A percentile compares a stretch with the other conserved stretches of the same genome.
Conservation (phyloP, 2,113 vertebrate species). For the Tamias sibiricus region DNA sequence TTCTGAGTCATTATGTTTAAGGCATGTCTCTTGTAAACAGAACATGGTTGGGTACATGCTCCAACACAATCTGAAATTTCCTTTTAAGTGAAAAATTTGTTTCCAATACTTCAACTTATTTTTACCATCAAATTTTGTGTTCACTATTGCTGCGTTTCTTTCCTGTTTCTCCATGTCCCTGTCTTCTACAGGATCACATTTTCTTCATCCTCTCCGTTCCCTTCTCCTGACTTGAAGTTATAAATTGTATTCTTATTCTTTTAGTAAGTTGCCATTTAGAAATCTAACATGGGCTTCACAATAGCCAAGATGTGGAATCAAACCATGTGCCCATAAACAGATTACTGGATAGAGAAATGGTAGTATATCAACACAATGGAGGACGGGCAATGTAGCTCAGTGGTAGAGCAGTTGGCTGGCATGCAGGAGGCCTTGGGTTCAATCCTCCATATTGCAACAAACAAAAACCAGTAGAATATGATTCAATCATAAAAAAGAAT, state of each 20-base stretch:
- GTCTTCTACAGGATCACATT: neutral
- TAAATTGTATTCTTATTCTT: constrained; percentile 5
- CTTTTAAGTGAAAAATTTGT: neutral
- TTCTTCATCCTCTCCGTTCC: constrained; percentile 10
- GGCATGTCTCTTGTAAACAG: neutral
- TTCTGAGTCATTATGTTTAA: constrained; percentile 17
- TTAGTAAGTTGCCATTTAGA: neutral
- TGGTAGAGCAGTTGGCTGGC: neutral
- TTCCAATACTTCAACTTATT: neutral
- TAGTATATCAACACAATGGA: neutral
- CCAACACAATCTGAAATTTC: neutral
- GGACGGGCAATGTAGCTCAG: neutral
- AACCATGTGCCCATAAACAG: neutral
- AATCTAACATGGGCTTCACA: neutral
- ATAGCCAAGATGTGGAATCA: neutral
- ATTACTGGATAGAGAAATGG: neutral
- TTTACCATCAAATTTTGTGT: constrained; percentile 19
- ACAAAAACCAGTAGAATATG: neutral
- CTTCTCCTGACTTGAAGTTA: neutral
- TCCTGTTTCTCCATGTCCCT: neutral
- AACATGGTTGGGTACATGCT: neutral
- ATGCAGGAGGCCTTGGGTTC: neutral
- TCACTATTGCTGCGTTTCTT: neutral
- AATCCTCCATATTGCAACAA: neutral
- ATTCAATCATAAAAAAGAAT: neutral